These are phyloP conservation scores for Portevinia maculata DNA, from an alignment of 2,888 invertebrate genomes.

Conservation along the genomic window DNA sequence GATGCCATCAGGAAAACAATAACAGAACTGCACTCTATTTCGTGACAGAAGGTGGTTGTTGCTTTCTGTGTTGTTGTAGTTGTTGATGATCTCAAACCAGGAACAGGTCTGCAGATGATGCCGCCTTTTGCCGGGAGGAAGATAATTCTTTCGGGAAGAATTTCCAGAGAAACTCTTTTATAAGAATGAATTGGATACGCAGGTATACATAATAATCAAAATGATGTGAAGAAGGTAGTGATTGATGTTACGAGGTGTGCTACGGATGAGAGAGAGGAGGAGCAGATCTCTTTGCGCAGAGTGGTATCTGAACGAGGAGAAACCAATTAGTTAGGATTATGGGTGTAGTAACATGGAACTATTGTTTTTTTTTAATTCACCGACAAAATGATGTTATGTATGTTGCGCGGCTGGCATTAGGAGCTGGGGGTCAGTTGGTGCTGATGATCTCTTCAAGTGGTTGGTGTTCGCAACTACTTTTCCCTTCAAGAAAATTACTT, in stretches of 20 bases:
- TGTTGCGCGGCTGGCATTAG: background rate
- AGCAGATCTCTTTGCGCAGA: background rate
- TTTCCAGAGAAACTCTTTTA: constrained; percentile 39
- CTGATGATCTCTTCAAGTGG: too few relatives aligned
- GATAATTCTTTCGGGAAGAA: constrained; percentile 27
- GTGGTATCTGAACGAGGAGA: constrained; percentile 11
- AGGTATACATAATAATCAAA: constrained; percentile 32
- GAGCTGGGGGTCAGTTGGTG: too few relatives aligned
- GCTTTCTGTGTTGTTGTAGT: background rate
- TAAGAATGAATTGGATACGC: constrained; percentile 15
- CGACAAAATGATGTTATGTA: constrained; percentile 22
- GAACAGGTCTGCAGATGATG: constrained; percentile 35
- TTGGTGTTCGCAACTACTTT: too few relatives aligned
- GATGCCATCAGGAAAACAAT: constrained; percentile 9
- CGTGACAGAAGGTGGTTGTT: constrained; percentile 40
- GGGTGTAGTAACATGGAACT: constrained; percentile 1
- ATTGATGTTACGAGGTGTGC: constrained; percentile 58
- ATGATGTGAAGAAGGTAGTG: constrained; percentile 28
- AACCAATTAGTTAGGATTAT: constrained; percentile 47
- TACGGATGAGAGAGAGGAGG: too few relatives aligned
- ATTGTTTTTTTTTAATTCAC: background rate
- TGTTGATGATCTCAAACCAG: constrained; percentile 37
- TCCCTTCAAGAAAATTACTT: background rate
- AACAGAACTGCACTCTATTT: constrained; percentile 42
- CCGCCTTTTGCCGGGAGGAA: constrained; percentile 15